Conservation (phyloP, 2,888 invertebrate species). For the Schizotus pectinicornis region DNA sequence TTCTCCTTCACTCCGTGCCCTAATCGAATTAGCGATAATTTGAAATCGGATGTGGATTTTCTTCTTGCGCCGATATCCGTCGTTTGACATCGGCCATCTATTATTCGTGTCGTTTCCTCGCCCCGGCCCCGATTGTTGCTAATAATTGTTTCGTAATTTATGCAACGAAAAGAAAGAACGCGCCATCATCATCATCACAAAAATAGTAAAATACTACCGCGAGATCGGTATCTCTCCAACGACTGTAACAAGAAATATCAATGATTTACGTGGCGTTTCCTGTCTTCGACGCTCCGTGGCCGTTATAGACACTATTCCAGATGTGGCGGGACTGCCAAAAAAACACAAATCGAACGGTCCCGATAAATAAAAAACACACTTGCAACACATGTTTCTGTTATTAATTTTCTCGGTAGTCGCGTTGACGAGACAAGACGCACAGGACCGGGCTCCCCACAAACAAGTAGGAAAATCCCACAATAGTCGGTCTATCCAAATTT, state of each 20-base stretch:
- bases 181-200: not conserved
- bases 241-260: slow-evolving; percentile 11
- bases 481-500: too few relatives aligned
- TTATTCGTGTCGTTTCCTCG: not conserved
- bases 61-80: slow-evolving; percentile 17
- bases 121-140: too few relatives aligned
- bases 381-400: slow-evolving; percentile 14
- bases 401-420: slow-evolving; percentile 1
- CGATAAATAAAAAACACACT: not conserved
- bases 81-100: too few relatives aligned
- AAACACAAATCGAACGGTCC: slow-evolving; percentile 7
- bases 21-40: slow-evolving; percentile 47
- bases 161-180: too few relatives aligned
- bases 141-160: not conserved
- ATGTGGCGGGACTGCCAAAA: slow-evolving; percentile 1
- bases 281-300: not conserved
- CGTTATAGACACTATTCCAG: not conserved
- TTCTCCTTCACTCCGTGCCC: slow-evolving; percentile 10
- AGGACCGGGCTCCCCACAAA: too few relatives aligned
- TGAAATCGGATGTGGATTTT: slow-evolving; percentile 43
- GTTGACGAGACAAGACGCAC: not conserved
- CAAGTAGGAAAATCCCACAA: too few relatives aligned
- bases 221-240: slow-evolving; percentile 6
- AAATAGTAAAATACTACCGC: not conserved
- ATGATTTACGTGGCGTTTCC: slow-evolving; percentile 10